Percentiles rank a stretch among this genome's conserved stretches.
Evolutionary conservation across 2,113 vertebrate genomes (phyloP).

Genomic region (Scophthalmus maximus): DNA sequence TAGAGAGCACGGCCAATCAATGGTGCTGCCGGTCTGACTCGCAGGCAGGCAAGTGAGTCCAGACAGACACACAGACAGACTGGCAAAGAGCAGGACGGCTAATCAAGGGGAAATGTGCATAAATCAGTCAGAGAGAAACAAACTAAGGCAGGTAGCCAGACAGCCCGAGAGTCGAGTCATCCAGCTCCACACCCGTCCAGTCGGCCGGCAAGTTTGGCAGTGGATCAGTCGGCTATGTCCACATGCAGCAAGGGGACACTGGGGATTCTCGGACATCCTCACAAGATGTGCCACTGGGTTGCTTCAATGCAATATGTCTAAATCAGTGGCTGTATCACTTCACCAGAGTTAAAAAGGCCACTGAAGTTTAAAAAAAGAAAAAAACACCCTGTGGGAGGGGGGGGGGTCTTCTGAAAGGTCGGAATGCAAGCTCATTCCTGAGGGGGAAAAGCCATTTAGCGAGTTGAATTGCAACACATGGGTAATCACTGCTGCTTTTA

Average conservation of each 20-base stretch:
- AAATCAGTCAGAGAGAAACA: conserved; percentile 54
- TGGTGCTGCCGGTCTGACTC: conserved; percentile 58
- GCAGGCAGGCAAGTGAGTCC: conserved; percentile 17
- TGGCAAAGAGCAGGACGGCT: conserved; percentile 37
- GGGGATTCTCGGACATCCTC: conserved; percentile 49
- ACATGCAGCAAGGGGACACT: conserved; percentile 62
- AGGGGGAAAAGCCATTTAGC: neutral
- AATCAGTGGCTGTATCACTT: conserved; percentile 33
- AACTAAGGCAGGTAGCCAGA: conserved; percentile 53
- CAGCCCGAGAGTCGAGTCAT: conserved; percentile 52
- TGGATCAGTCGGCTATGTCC: conserved; percentile 54
- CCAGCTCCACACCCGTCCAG: conserved; percentile 39
- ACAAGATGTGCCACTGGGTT: conserved; percentile 47
- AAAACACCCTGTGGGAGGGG: too few relatives aligned
- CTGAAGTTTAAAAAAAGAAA: too few relatives aligned
- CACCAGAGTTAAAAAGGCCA: too few relatives aligned
- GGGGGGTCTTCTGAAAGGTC: conserved; percentile 4
- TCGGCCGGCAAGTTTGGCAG: conserved; percentile 65
- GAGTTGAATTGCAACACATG: neutral
- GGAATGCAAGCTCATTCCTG: neutral
- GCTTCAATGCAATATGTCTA: conserved; percentile 27
- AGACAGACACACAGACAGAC: conserved; percentile 32
- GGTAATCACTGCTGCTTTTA: conserved; percentile 29
- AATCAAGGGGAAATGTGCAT: conserved; percentile 58
- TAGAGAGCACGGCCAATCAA: conserved; percentile 64